Conservation (phyloP, 2,113 vertebrate species). For the Pithys albifrons region DNA sequence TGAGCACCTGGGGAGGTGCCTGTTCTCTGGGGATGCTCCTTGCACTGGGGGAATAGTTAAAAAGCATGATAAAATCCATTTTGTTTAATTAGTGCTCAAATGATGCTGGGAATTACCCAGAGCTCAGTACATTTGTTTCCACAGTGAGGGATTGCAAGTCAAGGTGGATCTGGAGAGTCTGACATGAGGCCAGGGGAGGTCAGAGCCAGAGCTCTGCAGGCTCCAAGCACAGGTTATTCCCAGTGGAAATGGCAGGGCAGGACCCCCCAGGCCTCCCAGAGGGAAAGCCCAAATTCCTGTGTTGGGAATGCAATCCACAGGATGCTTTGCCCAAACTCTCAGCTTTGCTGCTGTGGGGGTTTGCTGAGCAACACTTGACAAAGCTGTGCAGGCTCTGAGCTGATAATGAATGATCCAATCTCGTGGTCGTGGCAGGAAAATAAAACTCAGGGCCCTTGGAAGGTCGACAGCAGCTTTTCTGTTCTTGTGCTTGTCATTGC, state of each 20-base stretch:
- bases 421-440: not conserved
- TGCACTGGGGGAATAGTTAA: not conserved
- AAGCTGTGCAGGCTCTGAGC: not conserved
- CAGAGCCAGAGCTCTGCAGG: not conserved
- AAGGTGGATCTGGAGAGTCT: not conserved
- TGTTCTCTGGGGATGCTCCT: not conserved
- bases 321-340: not conserved
- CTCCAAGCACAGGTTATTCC: not conserved
- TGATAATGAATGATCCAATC: constrained; percentile 21
- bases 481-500: not conserved
- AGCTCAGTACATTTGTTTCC: not conserved
- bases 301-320: not conserved
- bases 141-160: not conserved
- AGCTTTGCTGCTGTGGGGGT: not conserved
- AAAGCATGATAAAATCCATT: not conserved
- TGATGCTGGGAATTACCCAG: not conserved
- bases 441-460: not conserved
- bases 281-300: not conserved
- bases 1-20: not conserved
- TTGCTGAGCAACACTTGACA: not conserved
- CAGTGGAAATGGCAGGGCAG: not conserved
- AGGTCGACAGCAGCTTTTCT: not conserved
- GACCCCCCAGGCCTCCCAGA: not conserved
- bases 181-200: not conserved
- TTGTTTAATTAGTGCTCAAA: constrained; percentile 3